Evolutionary conservation across 2,888 invertebrate species (phyloP).

Genomic region (Cremastinae sp.): DNA sequence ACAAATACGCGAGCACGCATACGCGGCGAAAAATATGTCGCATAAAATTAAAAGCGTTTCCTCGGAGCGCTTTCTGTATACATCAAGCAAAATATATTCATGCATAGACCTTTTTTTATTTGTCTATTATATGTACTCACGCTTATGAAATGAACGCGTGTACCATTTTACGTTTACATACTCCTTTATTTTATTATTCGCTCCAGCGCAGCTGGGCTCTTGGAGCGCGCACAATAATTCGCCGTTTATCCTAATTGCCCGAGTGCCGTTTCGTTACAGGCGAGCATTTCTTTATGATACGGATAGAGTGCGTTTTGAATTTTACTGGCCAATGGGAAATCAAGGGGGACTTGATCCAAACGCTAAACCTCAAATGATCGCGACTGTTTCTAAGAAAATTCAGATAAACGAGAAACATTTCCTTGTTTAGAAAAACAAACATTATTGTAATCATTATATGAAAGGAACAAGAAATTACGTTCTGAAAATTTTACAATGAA

Average conservation of each 20-base stretch:
- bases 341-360: not conserved
- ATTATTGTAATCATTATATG: too few relatives aligned
- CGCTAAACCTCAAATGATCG: not conserved
- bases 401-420: too few relatives aligned
- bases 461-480: too few relatives aligned
- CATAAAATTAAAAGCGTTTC: slow-evolving; percentile 46
- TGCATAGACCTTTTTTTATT: too few relatives aligned
- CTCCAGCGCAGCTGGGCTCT: not conserved
- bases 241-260: slow-evolving; percentile 41
- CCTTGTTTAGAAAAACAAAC: too few relatives aligned
- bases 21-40: slow-evolving; percentile 39
- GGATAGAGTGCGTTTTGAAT: slow-evolving; percentile 38
- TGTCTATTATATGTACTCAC: not conserved
- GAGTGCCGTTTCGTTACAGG: slow-evolving; percentile 22
- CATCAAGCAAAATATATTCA: not conserved
- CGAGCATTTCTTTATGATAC: slow-evolving; percentile 27
- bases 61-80: too few relatives aligned
- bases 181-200: slow-evolving; percentile 41
- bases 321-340: slow-evolving; percentile 8
- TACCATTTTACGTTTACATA: slow-evolving; percentile 34
- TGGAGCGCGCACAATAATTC: slow-evolving; percentile 22
- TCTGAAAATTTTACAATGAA: too few relatives aligned
- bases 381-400: not conserved
- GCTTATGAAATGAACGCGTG: slow-evolving; percentile 9
- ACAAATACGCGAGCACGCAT: not conserved